These are phyloP conservation scores for Hylaea fasciaria DNA, from an alignment of 2,888 invertebrate genomes.

Conservation along the genomic window DNA sequence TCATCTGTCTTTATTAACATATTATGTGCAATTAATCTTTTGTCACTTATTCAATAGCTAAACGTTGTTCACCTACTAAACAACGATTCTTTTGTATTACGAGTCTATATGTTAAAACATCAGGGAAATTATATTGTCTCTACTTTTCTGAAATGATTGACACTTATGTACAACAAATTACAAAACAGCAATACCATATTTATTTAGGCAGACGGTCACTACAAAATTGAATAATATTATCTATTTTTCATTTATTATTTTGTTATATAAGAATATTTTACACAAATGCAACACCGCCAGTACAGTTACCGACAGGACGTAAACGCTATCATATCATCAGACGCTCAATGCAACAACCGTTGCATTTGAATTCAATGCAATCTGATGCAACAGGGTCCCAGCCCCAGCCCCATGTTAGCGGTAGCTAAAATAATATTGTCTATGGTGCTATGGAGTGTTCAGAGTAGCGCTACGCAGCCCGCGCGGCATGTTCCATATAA, in stretches of 20 bases:
- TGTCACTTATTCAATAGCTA: background rate
- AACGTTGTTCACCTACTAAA: too few species aligned
- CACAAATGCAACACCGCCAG: constrained; percentile 30
- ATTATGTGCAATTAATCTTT: constrained; percentile 1
- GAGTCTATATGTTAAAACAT: too few species aligned
- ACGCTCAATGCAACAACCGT: constrained; percentile 30
- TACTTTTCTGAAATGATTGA: too few species aligned
- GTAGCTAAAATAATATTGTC: background rate
- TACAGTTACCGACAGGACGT: constrained; percentile 38
- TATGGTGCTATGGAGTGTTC: background rate
- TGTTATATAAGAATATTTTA: too few species aligned
- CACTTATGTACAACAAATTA: too few species aligned
- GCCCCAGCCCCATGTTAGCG: constrained; percentile 9
- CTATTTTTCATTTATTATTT: too few species aligned
- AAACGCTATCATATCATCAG: constrained; percentile 39
- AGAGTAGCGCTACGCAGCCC: constrained; percentile 19
- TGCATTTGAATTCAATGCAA: constrained; percentile 47
- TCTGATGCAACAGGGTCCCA: constrained; percentile 34
- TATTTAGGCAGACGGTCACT: too few species aligned
- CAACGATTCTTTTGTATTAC: too few species aligned
- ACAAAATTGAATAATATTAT: too few species aligned
- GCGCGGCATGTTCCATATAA: constrained; percentile 37
- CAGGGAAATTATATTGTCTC: too few species aligned
- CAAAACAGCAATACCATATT: too few species aligned
- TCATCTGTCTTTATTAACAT: too few species aligned